Percentiles rank a stretch among this genome's conserved stretches.
These are phyloP conservation scores for Apis mellifera DNA, from an alignment of 1,140 invertebrate genomes.

Conservation along the genomic window Amel_HAv3.1 CM009936.2:11879501-11880000, in stretches of 20 bases:
- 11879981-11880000: background rate
- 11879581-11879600: too few species aligned
- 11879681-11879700: background rate
- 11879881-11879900: background rate
- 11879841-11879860: too few species aligned
- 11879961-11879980: background rate
- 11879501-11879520: background rate
- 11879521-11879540: background rate
- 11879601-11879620: background rate
- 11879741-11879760: background rate
- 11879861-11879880: background rate
- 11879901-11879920: background rate
- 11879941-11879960: background rate
- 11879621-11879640: too few species aligned
- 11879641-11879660: too few species aligned
- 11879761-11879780: background rate
- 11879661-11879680: background rate
- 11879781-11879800: conserved; percentile 1
- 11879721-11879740: background rate
- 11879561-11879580: background rate
- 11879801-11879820: background rate
- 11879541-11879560: background rate
- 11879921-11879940: background rate
- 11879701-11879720: background rate
- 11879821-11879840: background rate